Evolutionary conservation across 2,113 vertebrate genomes (phyloP).

Genomic region (Coptodon rendalli): DNA sequence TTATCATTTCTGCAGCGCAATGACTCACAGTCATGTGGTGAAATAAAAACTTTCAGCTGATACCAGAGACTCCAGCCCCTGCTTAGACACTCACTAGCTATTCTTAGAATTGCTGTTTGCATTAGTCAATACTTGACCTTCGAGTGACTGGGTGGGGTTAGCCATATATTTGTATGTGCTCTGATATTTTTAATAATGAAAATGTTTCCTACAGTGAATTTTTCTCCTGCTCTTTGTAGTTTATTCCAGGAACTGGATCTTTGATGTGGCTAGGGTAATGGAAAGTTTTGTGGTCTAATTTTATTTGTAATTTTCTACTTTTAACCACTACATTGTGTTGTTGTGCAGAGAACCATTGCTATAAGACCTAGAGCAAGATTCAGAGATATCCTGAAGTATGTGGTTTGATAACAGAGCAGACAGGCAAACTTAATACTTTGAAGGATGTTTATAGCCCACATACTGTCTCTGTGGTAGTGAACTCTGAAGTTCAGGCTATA

Average conservation of each 20-base stretch:
- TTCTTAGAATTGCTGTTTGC: not conserved
- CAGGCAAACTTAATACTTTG: not conserved
- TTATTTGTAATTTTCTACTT: not conserved
- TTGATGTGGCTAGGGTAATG: not conserved
- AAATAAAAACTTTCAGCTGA: not conserved
- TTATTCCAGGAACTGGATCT: not conserved
- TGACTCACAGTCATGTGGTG: not conserved
- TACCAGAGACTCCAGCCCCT: not conserved
- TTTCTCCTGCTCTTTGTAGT: not conserved
- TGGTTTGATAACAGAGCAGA: not conserved
- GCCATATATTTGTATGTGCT: not conserved
- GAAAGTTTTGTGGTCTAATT: not conserved
- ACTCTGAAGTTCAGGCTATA: not conserved
- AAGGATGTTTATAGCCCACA: not conserved
- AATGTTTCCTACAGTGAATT: not conserved
- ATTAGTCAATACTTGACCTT: not conserved
- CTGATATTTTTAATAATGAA: not conserved
- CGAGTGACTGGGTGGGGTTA: not conserved
- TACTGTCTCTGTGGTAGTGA: not conserved
- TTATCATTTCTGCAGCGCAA: not conserved
- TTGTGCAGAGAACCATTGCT: not conserved
- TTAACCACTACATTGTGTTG: not conserved
- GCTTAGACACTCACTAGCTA: not conserved
- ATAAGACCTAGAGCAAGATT: accelerated
- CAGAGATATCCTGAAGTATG: not conserved